A percentile compares a stretch with the other conserved stretches of the same genome.
These are phyloP conservation scores for Urocolius indicus DNA, from an alignment of 2,113 vertebrate genomes.

Conservation along the genomic window DNA sequence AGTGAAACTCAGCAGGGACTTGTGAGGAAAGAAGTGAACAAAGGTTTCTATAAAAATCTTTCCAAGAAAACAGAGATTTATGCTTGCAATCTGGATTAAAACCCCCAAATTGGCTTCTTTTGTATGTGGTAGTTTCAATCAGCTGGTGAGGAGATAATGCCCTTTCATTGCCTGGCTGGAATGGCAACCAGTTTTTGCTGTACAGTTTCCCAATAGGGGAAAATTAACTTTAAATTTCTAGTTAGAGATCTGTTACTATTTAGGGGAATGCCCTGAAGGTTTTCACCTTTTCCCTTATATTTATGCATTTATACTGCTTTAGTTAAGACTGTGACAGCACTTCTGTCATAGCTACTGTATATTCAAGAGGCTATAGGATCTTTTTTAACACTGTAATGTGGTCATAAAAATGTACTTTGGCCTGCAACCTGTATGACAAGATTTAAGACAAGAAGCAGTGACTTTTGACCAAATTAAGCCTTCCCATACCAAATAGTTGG, in stretches of 20 bases:
- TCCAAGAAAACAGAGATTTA: background rate
- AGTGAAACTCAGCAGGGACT: background rate
- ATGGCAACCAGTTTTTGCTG: background rate
- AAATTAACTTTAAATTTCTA: background rate
- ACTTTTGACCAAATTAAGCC: constrained; percentile 62
- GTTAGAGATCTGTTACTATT: constrained; percentile 2
- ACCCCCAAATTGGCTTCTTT: background rate
- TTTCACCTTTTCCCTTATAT: background rate
- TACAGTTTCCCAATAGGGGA: background rate
- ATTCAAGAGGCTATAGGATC: constrained; percentile 26
- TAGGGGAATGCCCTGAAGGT: constrained; percentile 8
- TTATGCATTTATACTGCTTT: constrained; percentile 67
- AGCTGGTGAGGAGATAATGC: background rate
- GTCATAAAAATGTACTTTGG: constrained; percentile 63
- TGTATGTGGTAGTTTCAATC: background rate
- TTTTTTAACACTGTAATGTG: constrained; percentile 38
- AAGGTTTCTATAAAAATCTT: background rate
- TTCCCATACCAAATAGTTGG: background rate
- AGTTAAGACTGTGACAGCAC: constrained; percentile 44
- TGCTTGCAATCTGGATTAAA: background rate
- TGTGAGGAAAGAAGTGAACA: background rate
- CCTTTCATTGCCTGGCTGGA: background rate
- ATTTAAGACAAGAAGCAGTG: constrained; percentile 41
- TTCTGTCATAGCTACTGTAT: constrained; percentile 11
- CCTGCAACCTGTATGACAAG: constrained; percentile 63